Conservation (phyloP, 2,888 invertebrate species). For the Euclidia mi region DNA sequence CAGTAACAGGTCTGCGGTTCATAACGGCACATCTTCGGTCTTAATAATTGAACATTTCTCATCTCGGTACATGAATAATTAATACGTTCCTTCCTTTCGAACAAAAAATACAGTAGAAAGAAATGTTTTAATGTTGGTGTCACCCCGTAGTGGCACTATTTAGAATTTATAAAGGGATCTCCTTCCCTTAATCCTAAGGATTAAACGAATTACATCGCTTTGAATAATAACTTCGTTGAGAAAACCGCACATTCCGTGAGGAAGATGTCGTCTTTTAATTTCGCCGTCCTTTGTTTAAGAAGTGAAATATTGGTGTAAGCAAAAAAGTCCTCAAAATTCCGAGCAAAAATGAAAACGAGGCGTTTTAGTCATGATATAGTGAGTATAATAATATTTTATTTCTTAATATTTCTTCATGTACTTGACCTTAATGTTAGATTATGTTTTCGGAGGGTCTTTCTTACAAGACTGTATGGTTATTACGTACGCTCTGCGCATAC, state of each 20-base stretch:
- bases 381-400: slow-evolving; percentile 26
- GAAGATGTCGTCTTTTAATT: slow-evolving; percentile 9
- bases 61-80: no score
- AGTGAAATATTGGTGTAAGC: background rate
- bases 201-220: slow-evolving; percentile 33
- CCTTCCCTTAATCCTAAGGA: slow-evolving; percentile 3
- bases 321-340: slow-evolving; percentile 17
- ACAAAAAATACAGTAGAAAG: no score
- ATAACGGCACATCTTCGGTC: no score
- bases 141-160: no score
- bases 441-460: background rate
- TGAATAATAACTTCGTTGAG: slow-evolving; percentile 35
- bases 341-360: slow-evolving; percentile 21
- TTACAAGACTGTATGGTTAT: background rate
- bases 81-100: no score
- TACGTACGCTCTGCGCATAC: no score
- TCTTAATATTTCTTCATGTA: slow-evolving; percentile 14
- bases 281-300: slow-evolving; percentile 22
- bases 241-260: slow-evolving; percentile 10
- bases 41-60: no score
- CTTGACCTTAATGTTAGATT: background rate
- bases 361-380: slow-evolving; percentile 27
- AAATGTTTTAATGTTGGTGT: no score
- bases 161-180: no score
- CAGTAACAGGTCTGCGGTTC: no score